Base-by-base conservation (phyloP, 2,797 vertebrate genomes). In the Sebastes reedi region DNA sequence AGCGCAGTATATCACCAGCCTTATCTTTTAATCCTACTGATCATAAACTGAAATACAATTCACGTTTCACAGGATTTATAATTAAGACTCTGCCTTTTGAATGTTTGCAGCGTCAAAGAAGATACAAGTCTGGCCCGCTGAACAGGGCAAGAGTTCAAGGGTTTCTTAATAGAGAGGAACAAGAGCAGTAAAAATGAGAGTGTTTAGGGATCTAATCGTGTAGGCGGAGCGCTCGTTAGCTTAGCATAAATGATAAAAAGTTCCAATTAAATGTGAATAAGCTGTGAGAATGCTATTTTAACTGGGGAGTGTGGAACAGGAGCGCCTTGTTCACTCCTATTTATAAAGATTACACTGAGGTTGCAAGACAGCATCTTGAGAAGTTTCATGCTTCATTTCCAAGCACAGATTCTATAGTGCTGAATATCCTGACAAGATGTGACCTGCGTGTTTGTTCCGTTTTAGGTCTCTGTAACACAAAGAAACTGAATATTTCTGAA, bases 131-230 rank as follows among this genome's bases (percentile, higher is more conserved):
- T 66, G 36, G 39, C 32, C 66, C 60, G n/a, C 16, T 27, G 20
- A 78, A 32, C 29, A 11, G 8, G 3, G n/a, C 42, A 27, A 39
- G 79, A 81, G 36, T 67, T 25, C 4, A 30, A 55, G 68, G 27
- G 24, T 74, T 73, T 72, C 42, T 27, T 22, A 34, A n/a, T 22
- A 34, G 32, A 56, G 61, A 24, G 4, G 60, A 80, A 56, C 1
- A 0, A 67, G 79, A 75, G 72, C 39, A 55, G 58, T 84, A 34
- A 52, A 78, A 72, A 80, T n/a, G 20, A 76, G 56, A 54, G 82
- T 0, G 76, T 86, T 90, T 83, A 64, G 71, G 73, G 82, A 75
- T 88, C 74, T 83, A 88, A 90, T 92, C 75, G 79, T 39, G 85
- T 79, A 69, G 88, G 86, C 7, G 72, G 80, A 71, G 71, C 3